These are phyloP conservation scores for Drosophila antonietae DNA, from an alignment of 2,888 invertebrate species.

Conservation along the genomic window DNA sequence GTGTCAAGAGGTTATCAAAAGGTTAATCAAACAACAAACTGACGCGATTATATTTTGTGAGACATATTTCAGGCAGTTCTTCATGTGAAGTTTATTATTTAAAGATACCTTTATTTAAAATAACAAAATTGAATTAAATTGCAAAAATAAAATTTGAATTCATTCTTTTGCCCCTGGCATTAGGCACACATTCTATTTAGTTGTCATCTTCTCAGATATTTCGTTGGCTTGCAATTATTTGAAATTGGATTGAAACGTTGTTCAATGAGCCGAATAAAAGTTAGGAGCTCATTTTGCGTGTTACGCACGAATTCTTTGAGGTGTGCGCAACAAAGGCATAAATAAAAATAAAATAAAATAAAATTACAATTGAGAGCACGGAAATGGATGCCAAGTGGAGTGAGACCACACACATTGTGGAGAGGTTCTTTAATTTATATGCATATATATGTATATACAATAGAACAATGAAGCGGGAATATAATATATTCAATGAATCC, in stretches of 20 bases:
- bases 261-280: constrained; percentile 63
- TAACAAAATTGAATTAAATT: background rate
- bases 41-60: background rate
- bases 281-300: constrained; percentile 34
- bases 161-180: background rate
- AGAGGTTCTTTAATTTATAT: constrained; percentile 32
- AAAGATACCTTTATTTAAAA: background rate
- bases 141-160: background rate
- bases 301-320: constrained; percentile 52
- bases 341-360: constrained; percentile 47
- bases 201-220: constrained; percentile 19
- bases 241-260: constrained; percentile 68
- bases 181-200: background rate
- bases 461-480: constrained; percentile 13
- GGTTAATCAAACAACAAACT: background rate
- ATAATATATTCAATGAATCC: constrained; percentile 13
- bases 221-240: constrained; percentile 58
- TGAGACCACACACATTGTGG: background rate
- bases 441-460: background rate
- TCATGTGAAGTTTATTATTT: background rate
- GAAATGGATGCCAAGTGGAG: constrained; percentile 1
- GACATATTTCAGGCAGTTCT: background rate
- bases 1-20: background rate
- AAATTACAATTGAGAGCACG: constrained; percentile 37
- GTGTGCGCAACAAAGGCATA: constrained; percentile 40